Percentiles rank a stretch among this genome's conserved stretches.
Conservation (phyloP, 2,113 vertebrate species). For the Marcusenius ussheri region DNA sequence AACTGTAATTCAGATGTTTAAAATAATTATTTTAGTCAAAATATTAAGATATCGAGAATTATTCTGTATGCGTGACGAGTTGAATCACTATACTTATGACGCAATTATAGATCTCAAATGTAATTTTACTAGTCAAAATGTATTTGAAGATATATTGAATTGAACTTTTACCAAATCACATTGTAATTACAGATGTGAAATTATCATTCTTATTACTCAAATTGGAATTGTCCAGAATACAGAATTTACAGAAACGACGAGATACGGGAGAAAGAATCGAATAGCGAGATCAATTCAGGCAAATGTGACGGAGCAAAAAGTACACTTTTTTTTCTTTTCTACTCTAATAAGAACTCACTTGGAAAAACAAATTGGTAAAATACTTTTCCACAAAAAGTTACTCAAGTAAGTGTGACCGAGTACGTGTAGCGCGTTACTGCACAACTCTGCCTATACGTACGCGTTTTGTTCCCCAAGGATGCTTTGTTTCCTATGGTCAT, state of each 20-base stretch:
- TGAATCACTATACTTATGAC: neutral
- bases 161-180: neutral
- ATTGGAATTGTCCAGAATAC: neutral
- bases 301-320: neutral
- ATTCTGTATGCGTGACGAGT: neutral
- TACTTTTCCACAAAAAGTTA: neutral
- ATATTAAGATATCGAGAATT: neutral
- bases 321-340: neutral
- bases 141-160: neutral
- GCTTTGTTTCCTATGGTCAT: neutral
- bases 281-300: neutral
- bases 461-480: neutral
- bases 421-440: neutral
- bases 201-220: neutral
- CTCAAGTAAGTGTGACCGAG: neutral
- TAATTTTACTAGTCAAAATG: neutral
- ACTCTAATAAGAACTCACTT: neutral
- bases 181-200: neutral
- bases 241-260: neutral
- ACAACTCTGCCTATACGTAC: neutral
- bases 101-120: neutral
- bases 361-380: neutral
- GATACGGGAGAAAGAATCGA: neutral
- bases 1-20: neutral
- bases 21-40: neutral